Conservation (phyloP, 2,888 invertebrate genomes). For the Napeogenes inachia region DNA sequence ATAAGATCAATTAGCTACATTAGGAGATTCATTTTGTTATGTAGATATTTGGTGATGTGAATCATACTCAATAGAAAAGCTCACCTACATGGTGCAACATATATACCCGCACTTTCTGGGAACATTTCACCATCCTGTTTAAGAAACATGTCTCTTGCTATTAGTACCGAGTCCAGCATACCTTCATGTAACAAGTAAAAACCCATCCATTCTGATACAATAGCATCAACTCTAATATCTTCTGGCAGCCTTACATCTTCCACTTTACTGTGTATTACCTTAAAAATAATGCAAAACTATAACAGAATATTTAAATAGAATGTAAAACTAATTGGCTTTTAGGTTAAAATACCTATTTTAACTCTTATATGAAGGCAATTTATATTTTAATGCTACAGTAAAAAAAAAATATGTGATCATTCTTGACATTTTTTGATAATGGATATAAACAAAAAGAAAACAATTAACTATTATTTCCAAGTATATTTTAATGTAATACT, state of each 20-base stretch:
- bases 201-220: slow-evolving; percentile 99
- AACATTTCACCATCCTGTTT: slow-evolving; percentile 85
- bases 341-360: no score
- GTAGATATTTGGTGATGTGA: no score
- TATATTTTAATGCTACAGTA: no score
- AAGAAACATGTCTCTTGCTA: slow-evolving; percentile 88
- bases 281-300: slow-evolving; percentile 20
- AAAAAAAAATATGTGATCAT: no score
- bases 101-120: slow-evolving; percentile 81
- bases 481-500: slow-evolving; percentile 11
- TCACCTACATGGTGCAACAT: slow-evolving; percentile 81
- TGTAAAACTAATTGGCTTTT: no score
- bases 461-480: no score
- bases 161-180: slow-evolving; percentile 93
- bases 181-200: slow-evolving; percentile 96
- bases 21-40: no score
- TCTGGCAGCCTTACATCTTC: slow-evolving; percentile 84
- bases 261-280: slow-evolving; percentile 85
- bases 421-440: no score
- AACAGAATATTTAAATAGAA: not conserved
- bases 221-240: slow-evolving; percentile 86
- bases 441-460: no score
- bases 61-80: slow-evolving; percentile 32
- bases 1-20: no score
- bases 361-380: no score